Base-by-base conservation (phyloP, 2,113 vertebrate species). In the Chamaetylas fuelleborni region DNA sequence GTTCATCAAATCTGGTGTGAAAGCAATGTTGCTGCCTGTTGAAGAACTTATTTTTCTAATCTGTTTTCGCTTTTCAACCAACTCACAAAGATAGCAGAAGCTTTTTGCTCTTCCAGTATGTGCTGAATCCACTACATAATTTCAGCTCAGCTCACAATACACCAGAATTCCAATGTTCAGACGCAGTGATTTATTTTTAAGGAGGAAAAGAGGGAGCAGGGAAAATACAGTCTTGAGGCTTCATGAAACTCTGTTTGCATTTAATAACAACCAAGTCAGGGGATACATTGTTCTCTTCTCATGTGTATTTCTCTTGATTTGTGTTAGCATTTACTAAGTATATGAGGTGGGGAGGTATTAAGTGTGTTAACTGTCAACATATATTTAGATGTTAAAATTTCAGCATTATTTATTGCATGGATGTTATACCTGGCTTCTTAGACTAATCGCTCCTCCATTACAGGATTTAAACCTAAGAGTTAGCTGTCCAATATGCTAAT, bases 21-120 rank as follows among this genome's bases (percentile, higher is more conserved):
- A 95, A 45, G 50, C 60, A 73, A 65, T 96, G 87, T 96, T 96
- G 66, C 83, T 96, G 89, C 67, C 85, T 97, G 43, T 81, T 92
- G 95, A 97, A 89, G 88, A 97, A 87, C 61, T 89, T 96, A 83
- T 58, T 96, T 96, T 94, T 97, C 67, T 96, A 88, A 96, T 94
- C 93, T 94, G 56, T 82, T 78, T 94, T 83, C 82, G 48, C 76
- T 97, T 93, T 97, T 91, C 84, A 87, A 29, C 66, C 88, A 92
- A 72, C 86, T 96, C 86, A 87, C 76, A 96, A 90, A 96, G 90
- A 96, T 95, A 95, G 78, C 90, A 91, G 60, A 15, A 90, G 81
- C 79, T 93, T 96, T 97, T 73, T 89, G 43, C 85, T 88, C 92
- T 95, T 86, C 47, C 65, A 80, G 29, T 79, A 80, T 88, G 36